Base-by-base conservation (phyloP, 2,888 invertebrate species). In the Philereme vetulata region DNA sequence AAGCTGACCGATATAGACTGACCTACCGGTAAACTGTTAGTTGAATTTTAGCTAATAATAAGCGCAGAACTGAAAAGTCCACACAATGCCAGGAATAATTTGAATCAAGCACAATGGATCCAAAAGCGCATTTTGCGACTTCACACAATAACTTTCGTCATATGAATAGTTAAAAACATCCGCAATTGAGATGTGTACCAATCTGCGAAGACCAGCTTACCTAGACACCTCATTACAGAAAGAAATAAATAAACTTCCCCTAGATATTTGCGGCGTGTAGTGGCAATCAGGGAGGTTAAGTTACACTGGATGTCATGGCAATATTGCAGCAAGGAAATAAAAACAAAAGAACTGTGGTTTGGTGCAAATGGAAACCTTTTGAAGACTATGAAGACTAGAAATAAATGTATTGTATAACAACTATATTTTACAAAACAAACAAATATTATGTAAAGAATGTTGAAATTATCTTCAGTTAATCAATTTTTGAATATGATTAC, bases 281-380 rank as follows among this genome's bases (percentile, higher is more conserved):
- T 72, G 71, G 72, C 73, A 77, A 78, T 76, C 75, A 72, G 62
- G 47, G 74, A 64, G 82, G 72, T 79, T 78, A 78, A 77, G 72
- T 81, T 82, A 83, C 67, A 67, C 72, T 86, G 86, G 85, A 77
- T 80, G 80, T 81, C 78, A 82, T 69, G 74, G 80, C 77, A 81
- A 84, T 85, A 85, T 82, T 81, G 82, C 81, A 80, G 80, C 70
- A 81, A 79, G 77, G 71, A 84, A 84, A 81, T 75, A 76, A 78
- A 72, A 82, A 84, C 79, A 83, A 85, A 84, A 81, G 80, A 72
- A 72, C 42, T 46, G 48, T 63, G 53, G 64, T 68, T 62, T 66
- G 75, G 76, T 64, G 8, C 64, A 78, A 78, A 60, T 0, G 34
- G 55, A 5, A 55, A 62, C 45, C 49, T 48, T 32, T 56, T 9